A percentile compares a stretch with the other conserved stretches of the same genome.
Evolutionary conservation across 2,797 vertebrate species (phyloP).

Genomic region (Gambelia wislizenii): DNA sequence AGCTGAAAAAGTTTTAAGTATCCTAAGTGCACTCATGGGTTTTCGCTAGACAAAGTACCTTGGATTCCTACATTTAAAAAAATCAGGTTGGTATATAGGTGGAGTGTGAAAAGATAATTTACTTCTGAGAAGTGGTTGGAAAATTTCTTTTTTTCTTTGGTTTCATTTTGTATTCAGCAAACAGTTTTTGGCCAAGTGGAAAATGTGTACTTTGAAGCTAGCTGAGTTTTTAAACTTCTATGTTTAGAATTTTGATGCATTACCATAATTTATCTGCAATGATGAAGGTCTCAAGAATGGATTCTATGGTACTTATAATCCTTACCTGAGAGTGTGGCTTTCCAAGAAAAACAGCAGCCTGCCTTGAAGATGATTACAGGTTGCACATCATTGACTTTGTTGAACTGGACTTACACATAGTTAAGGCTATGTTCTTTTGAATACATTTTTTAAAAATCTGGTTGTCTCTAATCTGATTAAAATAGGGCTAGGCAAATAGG

Average conservation of each 20-base stretch:
- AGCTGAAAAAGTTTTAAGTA: neutral
- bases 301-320: neutral
- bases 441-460: neutral
- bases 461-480: neutral
- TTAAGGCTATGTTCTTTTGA: neutral
- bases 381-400: neutral
- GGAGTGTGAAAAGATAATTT: too few relatives aligned
- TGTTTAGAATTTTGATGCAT: neutral
- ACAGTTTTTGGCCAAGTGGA: neutral
- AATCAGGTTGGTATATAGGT: neutral
- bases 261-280: neutral
- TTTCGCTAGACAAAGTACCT: neutral
- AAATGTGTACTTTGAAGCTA: neutral
- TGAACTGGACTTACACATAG: neutral
- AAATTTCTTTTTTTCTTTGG: neutral
- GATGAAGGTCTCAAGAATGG: neutral
- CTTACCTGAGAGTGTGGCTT: neutral
- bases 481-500: neutral
- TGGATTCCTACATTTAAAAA: neutral
- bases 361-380: neutral
- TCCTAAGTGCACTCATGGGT: neutral
- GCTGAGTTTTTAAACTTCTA: neutral
- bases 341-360: neutral
- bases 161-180: neutral
- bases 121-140: neutral